Base-by-base conservation (phyloP, 64 coral and sea anemone species). In the Pocillopora verrucosa region DNA sequence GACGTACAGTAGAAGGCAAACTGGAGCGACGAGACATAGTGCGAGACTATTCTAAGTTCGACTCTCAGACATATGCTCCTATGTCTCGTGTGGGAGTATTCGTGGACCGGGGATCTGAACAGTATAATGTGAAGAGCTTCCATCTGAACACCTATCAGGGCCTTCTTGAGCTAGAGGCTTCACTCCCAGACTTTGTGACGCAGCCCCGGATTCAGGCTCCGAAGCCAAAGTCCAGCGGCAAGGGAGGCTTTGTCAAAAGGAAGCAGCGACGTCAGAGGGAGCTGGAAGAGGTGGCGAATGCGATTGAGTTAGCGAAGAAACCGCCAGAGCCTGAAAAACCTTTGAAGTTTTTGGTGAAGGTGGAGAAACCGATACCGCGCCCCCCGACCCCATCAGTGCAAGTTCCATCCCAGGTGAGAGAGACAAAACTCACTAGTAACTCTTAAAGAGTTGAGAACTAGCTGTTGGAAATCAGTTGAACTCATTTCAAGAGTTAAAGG, bases 31-130 rank as follows among this genome's bases (percentile, higher is more conserved):
- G 97, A 45, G 88, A 99, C 64, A 88, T 99, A 36, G 94, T 99
- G 17, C 87, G 95, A 75, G 97, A 99, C 65, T 99, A 99, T 12
- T 88, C 93, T 11, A 79, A 86, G 12, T 87, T 91, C 19, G 69
- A 84, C 59, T 99, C 97, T 13, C 93, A 95, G 79, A 93, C 97
- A 24, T 99, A 95, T 70, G 97, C 97, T 16, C 97, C 97, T 6
- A 99, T 99, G 93, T 99, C 97, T 1, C 91, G 97, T 45, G 79
- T 95, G 11, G 97, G 97, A 7, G 93, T 99, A 22, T 99, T 99
- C 76, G 85, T 99, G 11, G 97, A 99, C 51, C 93, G 97, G 19
- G 97, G 97, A 11, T 99, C 97, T n/a, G 97, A 99, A 63, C 97
- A 99, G 79, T 99, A 91, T 60, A 95, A 91, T 15, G 94, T 99